Percentiles rank a stretch among this genome's conserved stretches.
These are phyloP conservation scores for Rhineura floridana DNA, from an alignment of 2,113 vertebrate genomes.

Conservation along the genomic window DNA sequence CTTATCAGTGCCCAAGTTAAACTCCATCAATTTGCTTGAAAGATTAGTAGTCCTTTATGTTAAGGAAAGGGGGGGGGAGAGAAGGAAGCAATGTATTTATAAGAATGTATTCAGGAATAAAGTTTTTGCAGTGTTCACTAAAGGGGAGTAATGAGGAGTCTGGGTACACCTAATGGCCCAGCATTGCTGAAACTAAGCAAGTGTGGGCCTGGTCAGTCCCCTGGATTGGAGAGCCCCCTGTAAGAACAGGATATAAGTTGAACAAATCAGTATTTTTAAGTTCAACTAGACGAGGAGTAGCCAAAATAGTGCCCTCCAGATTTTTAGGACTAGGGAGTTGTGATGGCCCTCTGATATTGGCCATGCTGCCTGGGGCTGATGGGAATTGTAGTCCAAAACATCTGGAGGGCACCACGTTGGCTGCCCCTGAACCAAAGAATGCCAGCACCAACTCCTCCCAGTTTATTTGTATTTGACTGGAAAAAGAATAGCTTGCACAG, in stretches of 20 bases:
- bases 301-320: too few relatives aligned
- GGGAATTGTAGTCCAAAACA: too few relatives aligned
- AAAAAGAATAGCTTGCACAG: background rate
- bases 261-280: background rate
- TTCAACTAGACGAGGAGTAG: too few relatives aligned
- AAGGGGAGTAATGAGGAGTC: background rate
- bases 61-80: constrained; percentile 63
- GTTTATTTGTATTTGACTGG: background rate
- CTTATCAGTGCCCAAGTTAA: constrained; percentile 99
- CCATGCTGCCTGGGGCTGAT: too few relatives aligned
- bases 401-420: too few relatives aligned
- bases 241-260: background rate
- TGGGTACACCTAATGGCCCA: background rate
- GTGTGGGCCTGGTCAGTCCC: background rate
- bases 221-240: background rate
- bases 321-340: too few relatives aligned
- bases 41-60: constrained; percentile 89
- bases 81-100: constrained; percentile 59
- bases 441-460: background rate
- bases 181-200: background rate
- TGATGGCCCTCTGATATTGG: too few relatives aligned
- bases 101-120: constrained; percentile 40
- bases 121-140: background rate
- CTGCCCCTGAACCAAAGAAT: too few relatives aligned
- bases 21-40: constrained; percentile 94